Conservation (phyloP, 1,140 invertebrate genomes). For the Contarinia nasturtii region DNA sequence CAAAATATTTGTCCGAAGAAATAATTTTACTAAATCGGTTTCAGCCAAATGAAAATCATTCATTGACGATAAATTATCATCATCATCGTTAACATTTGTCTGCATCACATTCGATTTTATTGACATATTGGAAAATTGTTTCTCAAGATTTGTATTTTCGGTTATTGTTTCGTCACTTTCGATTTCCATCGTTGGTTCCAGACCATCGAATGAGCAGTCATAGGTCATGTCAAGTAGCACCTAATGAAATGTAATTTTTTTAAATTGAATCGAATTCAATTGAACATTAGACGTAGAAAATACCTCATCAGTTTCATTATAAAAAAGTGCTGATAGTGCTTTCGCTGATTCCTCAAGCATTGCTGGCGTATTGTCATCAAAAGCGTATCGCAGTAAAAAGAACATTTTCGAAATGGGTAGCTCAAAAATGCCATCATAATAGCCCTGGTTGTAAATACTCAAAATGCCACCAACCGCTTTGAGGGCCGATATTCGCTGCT, state of each 20-base stretch:
- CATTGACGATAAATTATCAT: constrained; percentile 40
- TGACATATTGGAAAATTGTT: background rate
- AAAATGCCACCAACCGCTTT: constrained; percentile 61
- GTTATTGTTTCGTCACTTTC: background rate
- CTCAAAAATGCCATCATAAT: constrained; percentile 45
- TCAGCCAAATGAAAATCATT: constrained; percentile 71
- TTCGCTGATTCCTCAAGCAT: constrained; percentile 51
- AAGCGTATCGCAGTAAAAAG: constrained; percentile 59
- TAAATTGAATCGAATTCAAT: constrained; percentile 3
- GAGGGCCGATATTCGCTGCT: constrained; percentile 63
- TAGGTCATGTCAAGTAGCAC: constrained; percentile 39
- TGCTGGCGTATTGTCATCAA: constrained; percentile 62
- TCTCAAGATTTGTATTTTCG: constrained; percentile 6
- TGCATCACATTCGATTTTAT: background rate
- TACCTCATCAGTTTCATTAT: constrained; percentile 57
- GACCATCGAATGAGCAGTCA: constrained; percentile 38
- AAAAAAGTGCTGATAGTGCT: constrained; percentile 51
- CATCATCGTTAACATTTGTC: constrained; percentile 17
- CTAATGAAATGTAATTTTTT: constrained; percentile 4
- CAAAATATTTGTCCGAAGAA: constrained; percentile 58
- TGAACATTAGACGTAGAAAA: constrained; percentile 11
- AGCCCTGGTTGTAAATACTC: constrained; percentile 45
- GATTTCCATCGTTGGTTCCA: constrained; percentile 34
- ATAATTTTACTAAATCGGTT: constrained; percentile 49
- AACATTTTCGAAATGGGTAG: constrained; percentile 49